A percentile compares a stretch with the other conserved stretches of the same genome.
Evolutionary conservation across 2,113 vertebrate species (phyloP).

Genomic region (Tetraodon nigroviridis): DNA sequence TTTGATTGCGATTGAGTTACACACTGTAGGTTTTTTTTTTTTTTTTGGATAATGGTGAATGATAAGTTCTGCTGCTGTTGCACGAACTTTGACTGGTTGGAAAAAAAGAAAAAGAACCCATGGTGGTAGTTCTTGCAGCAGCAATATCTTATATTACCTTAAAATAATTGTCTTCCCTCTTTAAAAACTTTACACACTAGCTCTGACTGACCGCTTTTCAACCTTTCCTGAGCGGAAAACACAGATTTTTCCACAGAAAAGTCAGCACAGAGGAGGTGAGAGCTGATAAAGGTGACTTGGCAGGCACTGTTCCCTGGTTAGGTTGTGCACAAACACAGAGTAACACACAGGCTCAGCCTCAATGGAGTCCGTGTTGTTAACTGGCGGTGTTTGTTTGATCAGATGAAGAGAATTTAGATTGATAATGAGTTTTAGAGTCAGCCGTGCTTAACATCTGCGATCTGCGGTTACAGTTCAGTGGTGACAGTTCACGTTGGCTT

Average conservation of each 20-base stretch:
- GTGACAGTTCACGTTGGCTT: conserved; percentile 44
- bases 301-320: conserved; percentile 5
- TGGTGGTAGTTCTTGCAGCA: not conserved
- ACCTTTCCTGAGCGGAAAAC: conserved; percentile 1
- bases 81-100: too few relatives aligned
- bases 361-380: conserved; percentile 48
- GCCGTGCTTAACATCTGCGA: conserved; percentile 47
- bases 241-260: not conserved
- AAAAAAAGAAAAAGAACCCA: too few relatives aligned
- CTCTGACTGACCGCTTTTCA: too few relatives aligned
- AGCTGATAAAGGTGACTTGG: conserved; percentile 20
- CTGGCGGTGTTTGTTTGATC: conserved; percentile 60
- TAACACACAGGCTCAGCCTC: conserved; percentile 36
- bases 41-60: too few relatives aligned
- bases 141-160: too few relatives aligned
- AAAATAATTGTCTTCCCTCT: too few relatives aligned
- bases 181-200: too few relatives aligned
- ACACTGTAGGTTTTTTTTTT: too few relatives aligned
- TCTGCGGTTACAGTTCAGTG: conserved; percentile 49
- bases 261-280: not conserved
- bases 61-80: too few relatives aligned
- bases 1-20: too few relatives aligned
- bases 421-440: conserved; percentile 60
- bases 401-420: conserved; percentile 58
- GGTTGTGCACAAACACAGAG: too few relatives aligned